A percentile compares a stretch with the other conserved stretches of the same genome.
phyloP scores from a whole-genome alignment of 1,140 invertebrate species.

The Nephotettix cincticeps region DNA sequence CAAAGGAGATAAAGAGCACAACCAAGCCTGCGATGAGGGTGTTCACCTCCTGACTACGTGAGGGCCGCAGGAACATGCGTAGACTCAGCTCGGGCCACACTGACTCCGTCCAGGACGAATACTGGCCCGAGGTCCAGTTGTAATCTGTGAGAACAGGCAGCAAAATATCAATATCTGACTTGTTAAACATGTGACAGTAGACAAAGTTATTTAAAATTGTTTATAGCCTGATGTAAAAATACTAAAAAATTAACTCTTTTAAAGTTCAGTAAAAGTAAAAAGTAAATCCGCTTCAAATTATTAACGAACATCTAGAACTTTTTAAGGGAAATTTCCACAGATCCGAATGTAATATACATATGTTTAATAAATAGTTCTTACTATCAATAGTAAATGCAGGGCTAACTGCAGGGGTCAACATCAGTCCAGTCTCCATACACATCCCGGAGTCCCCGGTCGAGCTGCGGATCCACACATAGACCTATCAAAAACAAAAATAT shows the following conservation, averaged over 20 bases:
- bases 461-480: too few species aligned
- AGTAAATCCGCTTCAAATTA: too few species aligned
- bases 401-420: constrained; percentile 71
- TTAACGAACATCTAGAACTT: too few species aligned
- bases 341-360: too few species aligned
- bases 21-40: constrained; percentile 63
- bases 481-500: neutral
- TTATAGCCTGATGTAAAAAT: too few species aligned
- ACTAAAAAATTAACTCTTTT: too few species aligned
- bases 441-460: constrained; percentile 48
- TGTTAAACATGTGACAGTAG: too few species aligned
- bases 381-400: constrained; percentile 75
- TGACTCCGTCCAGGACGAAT: constrained; percentile 92
- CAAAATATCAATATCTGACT: too few species aligned
- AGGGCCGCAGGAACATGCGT: constrained; percentile 79
- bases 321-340: too few species aligned
- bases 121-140: constrained; percentile 73
- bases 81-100: constrained; percentile 73
- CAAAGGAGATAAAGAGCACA: constrained; percentile 62
- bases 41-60: constrained; percentile 62
- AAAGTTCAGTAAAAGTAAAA: too few species aligned
- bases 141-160: constrained; percentile 58
- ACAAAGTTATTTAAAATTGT: too few species aligned
- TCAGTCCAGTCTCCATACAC: constrained; percentile 75
- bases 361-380: constrained; percentile 46